Conservation (phyloP, 2,113 vertebrate species). For the Ochotona curzoniae region DNA sequence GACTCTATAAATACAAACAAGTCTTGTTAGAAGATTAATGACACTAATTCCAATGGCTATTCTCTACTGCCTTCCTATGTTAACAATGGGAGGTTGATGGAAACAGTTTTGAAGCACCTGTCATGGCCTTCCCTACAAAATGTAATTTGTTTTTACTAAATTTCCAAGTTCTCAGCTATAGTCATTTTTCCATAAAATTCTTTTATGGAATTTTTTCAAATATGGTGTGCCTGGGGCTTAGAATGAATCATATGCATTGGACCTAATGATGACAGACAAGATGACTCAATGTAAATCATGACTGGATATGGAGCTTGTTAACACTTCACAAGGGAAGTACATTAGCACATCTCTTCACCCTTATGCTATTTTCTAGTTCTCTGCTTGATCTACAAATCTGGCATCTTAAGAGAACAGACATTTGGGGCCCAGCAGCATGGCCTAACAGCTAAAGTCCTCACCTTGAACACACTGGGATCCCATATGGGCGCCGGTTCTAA, state of each 20-base stretch:
- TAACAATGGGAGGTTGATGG: background rate
- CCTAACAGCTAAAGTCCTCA: too few relatives aligned
- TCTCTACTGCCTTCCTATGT: background rate
- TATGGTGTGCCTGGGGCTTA: background rate
- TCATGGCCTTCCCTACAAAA: background rate
- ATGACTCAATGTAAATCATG: background rate
- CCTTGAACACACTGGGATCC: too few relatives aligned
- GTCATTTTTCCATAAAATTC: background rate
- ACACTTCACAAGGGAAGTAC: background rate
- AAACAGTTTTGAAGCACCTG: background rate
- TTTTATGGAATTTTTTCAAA: background rate
- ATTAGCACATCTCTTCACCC: background rate
- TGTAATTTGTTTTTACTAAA: background rate
- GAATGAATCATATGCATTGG: background rate
- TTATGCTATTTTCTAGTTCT: background rate
- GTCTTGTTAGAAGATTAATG: background rate
- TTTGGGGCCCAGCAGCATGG: too few relatives aligned
- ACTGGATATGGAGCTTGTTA: background rate
- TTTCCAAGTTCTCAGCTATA: background rate
- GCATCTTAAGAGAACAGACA: slow-evolving; percentile 40
- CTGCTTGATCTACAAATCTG: background rate
- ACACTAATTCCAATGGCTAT: slow-evolving; percentile 15
- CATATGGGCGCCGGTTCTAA: too few relatives aligned
- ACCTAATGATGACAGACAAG: background rate
- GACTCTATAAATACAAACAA: background rate